Evolutionary conservation across 2,888 invertebrate genomes (phyloP).

Genomic region (Latrodectus hesperus): DNA sequence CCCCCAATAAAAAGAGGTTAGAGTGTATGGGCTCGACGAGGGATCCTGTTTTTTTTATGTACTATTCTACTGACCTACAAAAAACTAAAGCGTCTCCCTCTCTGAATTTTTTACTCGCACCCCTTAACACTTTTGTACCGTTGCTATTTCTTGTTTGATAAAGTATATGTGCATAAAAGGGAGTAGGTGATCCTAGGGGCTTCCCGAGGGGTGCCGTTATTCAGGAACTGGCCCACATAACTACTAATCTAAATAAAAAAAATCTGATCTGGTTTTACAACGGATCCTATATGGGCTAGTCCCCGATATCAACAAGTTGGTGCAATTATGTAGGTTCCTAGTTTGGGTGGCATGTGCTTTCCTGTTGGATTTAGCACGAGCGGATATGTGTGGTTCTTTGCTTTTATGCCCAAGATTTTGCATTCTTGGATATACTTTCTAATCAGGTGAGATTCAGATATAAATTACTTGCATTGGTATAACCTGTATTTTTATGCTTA

Average conservation of each 20-base stretch:
- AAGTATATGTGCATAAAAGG: conserved; percentile 14
- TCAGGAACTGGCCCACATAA: conserved; percentile 56
- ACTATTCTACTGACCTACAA: conserved; percentile 61
- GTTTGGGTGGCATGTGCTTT: conserved; percentile 34
- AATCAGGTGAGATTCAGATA: too few species aligned
- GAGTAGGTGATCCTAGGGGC: conserved; percentile 57
- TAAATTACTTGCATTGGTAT: too few species aligned
- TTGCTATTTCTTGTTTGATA: conserved; percentile 44
- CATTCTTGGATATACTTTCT: too few species aligned
- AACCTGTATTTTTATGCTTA: too few species aligned
- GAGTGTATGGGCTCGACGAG: conserved; percentile 40
- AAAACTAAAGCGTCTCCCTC: conserved; percentile 36
- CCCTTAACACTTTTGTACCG: conserved; percentile 23
- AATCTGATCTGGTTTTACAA: conserved; percentile 64
- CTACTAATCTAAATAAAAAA: conserved; percentile 38
- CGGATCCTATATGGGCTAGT: conserved; percentile 46
- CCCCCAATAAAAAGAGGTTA: conserved; percentile 56
- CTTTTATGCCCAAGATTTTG: too few species aligned
- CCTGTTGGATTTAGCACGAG: not conserved
- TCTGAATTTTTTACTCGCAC: not conserved
- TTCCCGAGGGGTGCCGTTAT: conserved; percentile 44
- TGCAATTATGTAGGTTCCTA: conserved; percentile 47
- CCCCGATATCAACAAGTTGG: conserved; percentile 44
- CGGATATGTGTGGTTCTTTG: not conserved
- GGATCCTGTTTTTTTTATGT: conserved; percentile 53